Evolutionary conservation across 1,140 invertebrate genomes (phyloP).

Genomic region (Hyles euphorbiae): DNA sequence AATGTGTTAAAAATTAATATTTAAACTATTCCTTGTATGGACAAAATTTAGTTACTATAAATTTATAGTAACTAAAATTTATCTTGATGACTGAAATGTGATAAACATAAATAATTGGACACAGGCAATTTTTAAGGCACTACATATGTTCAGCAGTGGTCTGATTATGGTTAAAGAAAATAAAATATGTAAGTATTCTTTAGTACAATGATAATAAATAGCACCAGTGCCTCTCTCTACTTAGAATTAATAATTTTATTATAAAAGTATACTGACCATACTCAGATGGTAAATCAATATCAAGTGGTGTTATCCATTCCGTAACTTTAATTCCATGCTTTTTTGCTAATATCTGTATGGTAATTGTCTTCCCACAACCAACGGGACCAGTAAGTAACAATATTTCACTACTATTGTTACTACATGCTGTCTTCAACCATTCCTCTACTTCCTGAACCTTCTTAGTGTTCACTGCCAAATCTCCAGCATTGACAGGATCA

Average conservation of each 20-base stretch:
- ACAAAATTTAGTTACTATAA: no score
- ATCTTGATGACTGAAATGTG: no score
- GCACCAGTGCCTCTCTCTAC: no score
- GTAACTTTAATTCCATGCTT: slow-evolving; percentile 76
- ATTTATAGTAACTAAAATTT: no score
- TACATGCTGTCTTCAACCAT: slow-evolving; percentile 70
- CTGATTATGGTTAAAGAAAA: no score
- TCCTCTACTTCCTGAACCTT: slow-evolving; percentile 78
- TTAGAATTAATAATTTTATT: neutral
- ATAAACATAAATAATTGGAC: no score
- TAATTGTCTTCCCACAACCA: slow-evolving; percentile 83
- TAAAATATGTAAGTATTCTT: no score
- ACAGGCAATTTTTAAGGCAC: no score
- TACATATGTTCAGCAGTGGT: no score
- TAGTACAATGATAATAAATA: no score
- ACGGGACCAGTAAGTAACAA: slow-evolving; percentile 83
- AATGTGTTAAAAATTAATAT: no score
- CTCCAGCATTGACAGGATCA: slow-evolving; percentile 70
- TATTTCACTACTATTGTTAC: slow-evolving; percentile 68
- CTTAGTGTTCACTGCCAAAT: slow-evolving; percentile 78
- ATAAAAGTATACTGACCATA: slow-evolving; percentile 40
- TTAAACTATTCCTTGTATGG: no score
- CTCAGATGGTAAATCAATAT: slow-evolving; percentile 70
- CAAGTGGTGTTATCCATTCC: slow-evolving; percentile 85
- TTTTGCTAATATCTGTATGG: slow-evolving; percentile 77